Conservation (phyloP, 53 echinoderm and acorn worm genomes). For the Crossaster papposus region DNA sequence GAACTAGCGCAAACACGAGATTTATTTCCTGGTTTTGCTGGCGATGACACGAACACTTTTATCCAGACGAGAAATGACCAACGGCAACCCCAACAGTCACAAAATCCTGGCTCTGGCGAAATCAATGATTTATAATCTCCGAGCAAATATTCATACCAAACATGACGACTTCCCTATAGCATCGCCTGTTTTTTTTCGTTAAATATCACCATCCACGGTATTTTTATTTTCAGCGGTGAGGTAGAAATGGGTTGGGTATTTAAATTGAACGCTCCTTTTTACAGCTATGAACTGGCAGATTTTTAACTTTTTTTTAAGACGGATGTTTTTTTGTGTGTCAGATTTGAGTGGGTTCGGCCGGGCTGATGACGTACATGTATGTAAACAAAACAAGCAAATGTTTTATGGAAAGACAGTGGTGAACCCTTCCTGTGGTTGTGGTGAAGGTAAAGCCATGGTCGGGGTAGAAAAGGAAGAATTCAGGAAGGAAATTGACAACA, state of each 20-base stretch:
- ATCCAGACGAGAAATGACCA: background rate
- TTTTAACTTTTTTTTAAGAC: too few species aligned
- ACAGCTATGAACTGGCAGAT: background rate
- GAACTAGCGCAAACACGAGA: background rate
- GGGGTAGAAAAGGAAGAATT: background rate
- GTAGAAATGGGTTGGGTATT: background rate
- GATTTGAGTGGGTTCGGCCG: slow-evolving; percentile 2
- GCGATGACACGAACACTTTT: background rate
- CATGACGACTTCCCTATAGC: background rate
- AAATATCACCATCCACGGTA: background rate
- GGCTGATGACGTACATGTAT: background rate
- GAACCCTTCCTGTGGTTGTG: background rate
- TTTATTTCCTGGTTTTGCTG: background rate
- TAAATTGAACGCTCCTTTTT: background rate
- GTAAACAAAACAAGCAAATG: background rate
- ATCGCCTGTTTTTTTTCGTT: background rate
- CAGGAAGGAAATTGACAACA: background rate
- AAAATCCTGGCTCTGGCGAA: background rate
- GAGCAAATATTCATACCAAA: background rate
- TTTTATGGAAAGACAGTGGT: too few species aligned
- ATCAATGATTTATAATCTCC: background rate
- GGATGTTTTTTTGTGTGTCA: background rate
- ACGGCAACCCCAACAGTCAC: background rate
- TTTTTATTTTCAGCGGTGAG: background rate
- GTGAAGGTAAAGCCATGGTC: background rate